Conservation (phyloP, 2,113 vertebrate species). For the human (Homo sapiens) region GRCh38 chr1:177531501-177532000, state of each 20-base stretch:
- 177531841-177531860: not conserved
- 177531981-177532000: no score
- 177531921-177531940: not conserved
- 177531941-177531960: not conserved
- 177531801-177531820: not conserved
- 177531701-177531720: not conserved
- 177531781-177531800: not conserved
- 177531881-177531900: not conserved
- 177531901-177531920: not conserved
- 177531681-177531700: not conserved
- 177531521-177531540: not conserved
- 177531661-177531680: not conserved
- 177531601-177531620: not conserved
- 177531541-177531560: not conserved
- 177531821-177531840: not conserved
- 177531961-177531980: not conserved
- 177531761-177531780: not conserved
- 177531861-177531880: not conserved
- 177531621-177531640: not conserved
- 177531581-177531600: not conserved
- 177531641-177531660: not conserved
- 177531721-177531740: not conserved
- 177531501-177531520: not conserved
- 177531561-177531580: not conserved
- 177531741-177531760: not conserved